phyloP scores from a whole-genome alignment of 92 coral and sea anemone genomes.

The Ricordea florida region DNA sequence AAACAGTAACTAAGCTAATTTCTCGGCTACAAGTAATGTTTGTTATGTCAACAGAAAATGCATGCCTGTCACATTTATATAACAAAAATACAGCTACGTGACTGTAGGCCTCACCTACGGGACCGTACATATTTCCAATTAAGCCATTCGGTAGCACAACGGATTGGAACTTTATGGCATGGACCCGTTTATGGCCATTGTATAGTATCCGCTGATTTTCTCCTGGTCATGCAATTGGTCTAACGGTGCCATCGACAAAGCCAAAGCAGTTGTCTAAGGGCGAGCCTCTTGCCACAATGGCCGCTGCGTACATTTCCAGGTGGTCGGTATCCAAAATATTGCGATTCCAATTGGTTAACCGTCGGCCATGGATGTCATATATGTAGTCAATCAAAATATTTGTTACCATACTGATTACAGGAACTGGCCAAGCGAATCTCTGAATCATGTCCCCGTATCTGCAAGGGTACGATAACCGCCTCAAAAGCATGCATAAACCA shows the following conservation, averaged over 20 bases:
- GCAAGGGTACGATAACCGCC: constrained; percentile 1
- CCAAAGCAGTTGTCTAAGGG: constrained; percentile 1
- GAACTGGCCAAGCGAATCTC: constrained; percentile 10
- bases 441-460: constrained; percentile 8
- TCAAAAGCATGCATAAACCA: too few relatives aligned
- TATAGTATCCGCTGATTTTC: neutral
- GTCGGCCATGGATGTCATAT: constrained; percentile 6
- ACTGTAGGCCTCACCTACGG: neutral
- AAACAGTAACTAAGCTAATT: too few relatives aligned
- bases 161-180: neutral
- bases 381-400: constrained; percentile 5
- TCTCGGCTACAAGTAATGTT: too few relatives aligned
- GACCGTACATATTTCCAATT: constrained; percentile 1
- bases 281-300: neutral
- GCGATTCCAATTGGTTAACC: constrained; percentile 1
- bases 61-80: neutral
- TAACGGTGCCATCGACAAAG: neutral
- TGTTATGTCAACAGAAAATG: too few relatives aligned
- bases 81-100: constrained; percentile 1
- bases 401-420: constrained; percentile 4
- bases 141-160: neutral
- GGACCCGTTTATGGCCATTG: neutral
- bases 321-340: neutral
- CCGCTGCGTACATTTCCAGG: neutral
- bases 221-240: neutral